Percentiles rank a stretch among this genome's conserved stretches.
phyloP scores from a whole-genome alignment of 2,797 vertebrate species.

The Muscicapa comitata region DNA sequence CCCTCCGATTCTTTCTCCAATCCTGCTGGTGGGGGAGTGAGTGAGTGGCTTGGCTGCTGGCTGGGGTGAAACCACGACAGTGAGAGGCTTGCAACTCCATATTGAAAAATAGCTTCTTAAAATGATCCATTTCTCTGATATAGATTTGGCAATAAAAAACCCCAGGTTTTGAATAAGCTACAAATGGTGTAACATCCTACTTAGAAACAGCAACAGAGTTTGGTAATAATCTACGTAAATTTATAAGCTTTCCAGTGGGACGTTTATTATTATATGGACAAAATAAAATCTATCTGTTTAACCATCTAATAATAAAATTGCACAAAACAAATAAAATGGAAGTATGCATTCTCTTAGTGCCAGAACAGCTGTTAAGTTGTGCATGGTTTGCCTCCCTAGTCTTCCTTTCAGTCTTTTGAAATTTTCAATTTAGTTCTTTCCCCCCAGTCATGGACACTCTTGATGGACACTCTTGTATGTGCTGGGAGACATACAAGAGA shows the following conservation, averaged over 20 bases:
- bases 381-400: background rate
- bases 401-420: background rate
- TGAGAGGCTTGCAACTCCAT: background rate
- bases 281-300: background rate
- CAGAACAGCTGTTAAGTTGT: background rate
- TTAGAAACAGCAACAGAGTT: background rate
- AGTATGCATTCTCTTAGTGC: background rate
- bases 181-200: background rate
- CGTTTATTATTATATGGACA: background rate
- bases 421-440: background rate
- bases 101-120: background rate
- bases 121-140: background rate
- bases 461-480: background rate
- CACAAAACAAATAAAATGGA: background rate
- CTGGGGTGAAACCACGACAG: accelerated
- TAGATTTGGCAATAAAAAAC: background rate
- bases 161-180: background rate
- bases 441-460: accelerated
- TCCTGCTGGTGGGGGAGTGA: background rate
- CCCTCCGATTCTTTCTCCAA: background rate
- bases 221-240: background rate
- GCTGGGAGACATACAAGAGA: background rate
- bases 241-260: background rate
- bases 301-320: background rate
- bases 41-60: background rate